Evolutionary conservation across 1,140 invertebrate species (phyloP), one percentile per base, ranked within the genome.

Genomic region (Drosophila suzukii): DNA sequence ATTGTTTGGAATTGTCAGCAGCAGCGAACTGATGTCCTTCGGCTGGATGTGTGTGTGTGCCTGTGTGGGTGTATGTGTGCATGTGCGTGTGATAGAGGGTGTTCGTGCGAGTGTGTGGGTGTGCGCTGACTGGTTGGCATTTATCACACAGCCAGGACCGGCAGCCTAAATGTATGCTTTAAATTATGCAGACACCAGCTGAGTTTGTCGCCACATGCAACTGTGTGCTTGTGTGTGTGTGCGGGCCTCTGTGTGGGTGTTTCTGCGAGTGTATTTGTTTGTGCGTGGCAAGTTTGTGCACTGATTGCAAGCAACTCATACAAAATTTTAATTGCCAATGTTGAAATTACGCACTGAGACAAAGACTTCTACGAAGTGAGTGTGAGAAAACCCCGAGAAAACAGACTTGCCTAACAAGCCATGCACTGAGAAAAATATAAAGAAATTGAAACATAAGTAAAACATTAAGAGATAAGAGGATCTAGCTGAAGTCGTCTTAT

Each of bases 241-340:
- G 2, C 17, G 7, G 43, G 17, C 10, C 20, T 36, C 24, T 65
- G 61, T 56, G 46, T 61, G 47, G 62, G 60, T 57, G 67, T 38
- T 53, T 38, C 51, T 55, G 73, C 41, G 46, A 65, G 43, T 38
- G 53, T 50, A 49, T 77, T 70, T 77, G 75, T 70, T 70, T 77
- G 75, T 77, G 55, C 63, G 47, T 81, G 66, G 72, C 80, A 89
- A 84, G 72, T 78, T 89, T 80, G 57, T 78, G 85, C 80, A 73
- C 84, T 89, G 85, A 89, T 89, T 89, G 84, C 84, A 81, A 75
- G 77, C 84, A 89, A 90, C 84, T 89, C 84, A 90, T 89, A 90
- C 85, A 76, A 89, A 89, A 89, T 89, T 90, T 89, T 89, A 89
- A 89, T 89, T 89, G 85, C 81, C 84, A 84, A 90, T 89, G 84